These are phyloP conservation scores for Lasioglossum calceatum DNA, from an alignment of 2,888 invertebrate genomes.

Conservation along the genomic window DNA sequence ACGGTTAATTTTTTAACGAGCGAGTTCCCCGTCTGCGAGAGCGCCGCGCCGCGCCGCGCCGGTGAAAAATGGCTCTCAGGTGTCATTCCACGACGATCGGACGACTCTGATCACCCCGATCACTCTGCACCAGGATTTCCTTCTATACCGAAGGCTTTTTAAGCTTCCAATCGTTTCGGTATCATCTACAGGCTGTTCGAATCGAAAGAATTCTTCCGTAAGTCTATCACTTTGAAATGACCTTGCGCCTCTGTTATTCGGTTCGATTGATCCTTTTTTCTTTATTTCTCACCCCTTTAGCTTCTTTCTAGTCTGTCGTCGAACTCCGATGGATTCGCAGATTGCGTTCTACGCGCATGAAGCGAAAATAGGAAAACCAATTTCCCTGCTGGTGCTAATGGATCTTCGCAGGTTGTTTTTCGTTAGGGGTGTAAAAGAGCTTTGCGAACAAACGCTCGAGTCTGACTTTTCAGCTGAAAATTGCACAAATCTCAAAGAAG, in stretches of 20 bases:
- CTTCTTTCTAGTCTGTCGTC: conserved; percentile 2
- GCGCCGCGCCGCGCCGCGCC: not conserved
- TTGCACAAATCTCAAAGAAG: not conserved
- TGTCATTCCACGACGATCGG: conserved; percentile 34
- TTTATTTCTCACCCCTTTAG: not conserved
- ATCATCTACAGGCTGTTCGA: not conserved
- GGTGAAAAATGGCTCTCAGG: conserved; percentile 36
- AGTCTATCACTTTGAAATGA: not conserved
- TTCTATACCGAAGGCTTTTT: not conserved
- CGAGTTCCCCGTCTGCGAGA: not conserved
- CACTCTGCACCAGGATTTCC: not conserved
- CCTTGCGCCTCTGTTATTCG: not conserved
- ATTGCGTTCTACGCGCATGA: not conserved
- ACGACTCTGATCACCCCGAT: not conserved
- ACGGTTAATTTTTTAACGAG: conserved; percentile 58
- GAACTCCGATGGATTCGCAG: not conserved
- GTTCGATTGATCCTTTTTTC: not conserved
- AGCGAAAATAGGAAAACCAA: not conserved
- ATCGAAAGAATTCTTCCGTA: not conserved
- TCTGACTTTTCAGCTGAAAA: not conserved
- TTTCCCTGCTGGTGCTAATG: not conserved
- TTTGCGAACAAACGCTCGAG: not conserved
- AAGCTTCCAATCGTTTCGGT: not conserved
- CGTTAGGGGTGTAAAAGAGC: not conserved
- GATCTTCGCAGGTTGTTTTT: not conserved